Evolutionary conservation across 2,113 vertebrate species (phyloP).

Genomic region (Trematomus loennbergii): DNA sequence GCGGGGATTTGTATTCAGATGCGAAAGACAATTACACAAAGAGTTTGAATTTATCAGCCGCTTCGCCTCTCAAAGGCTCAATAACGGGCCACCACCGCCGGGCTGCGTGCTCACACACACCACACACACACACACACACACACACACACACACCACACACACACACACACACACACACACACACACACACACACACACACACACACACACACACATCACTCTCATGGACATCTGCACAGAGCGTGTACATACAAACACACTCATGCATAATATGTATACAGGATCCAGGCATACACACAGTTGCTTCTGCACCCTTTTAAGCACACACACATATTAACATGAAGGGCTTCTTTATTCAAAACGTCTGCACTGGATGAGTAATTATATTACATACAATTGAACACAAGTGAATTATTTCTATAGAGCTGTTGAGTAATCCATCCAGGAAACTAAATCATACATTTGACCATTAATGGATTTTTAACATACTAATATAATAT

Average conservation of each 20-base stretch:
- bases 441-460: constrained; percentile 1
- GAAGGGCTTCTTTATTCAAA: constrained; percentile 18
- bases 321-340: constrained; percentile 7
- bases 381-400: constrained; percentile 7
- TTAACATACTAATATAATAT: too few species aligned
- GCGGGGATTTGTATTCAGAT: constrained; percentile 91
- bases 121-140: constrained; percentile 32
- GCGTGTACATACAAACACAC: constrained; percentile 54
- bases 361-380: constrained; percentile 6
- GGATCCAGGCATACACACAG: constrained; percentile 20
- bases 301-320: constrained; percentile 22
- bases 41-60: constrained; percentile 92
- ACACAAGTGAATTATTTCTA: not conserved
- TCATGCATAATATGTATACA: constrained; percentile 31
- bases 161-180: constrained; percentile 39
- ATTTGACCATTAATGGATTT: not conserved
- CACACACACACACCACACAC: constrained; percentile 26
- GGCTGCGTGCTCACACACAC: constrained; percentile 42
- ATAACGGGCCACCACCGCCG: constrained; percentile 82
- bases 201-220: constrained; percentile 20
- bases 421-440: not conserved
- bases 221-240: constrained; percentile 41
- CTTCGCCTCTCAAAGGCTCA: constrained; percentile 90
- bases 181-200: constrained; percentile 40
- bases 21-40: constrained; percentile 95